Percentiles rank a stretch among this genome's conserved stretches.
These are phyloP conservation scores for Sycobia sp. DNA, from an alignment of 1,140 invertebrate genomes.

Conservation along the genomic window DNA sequence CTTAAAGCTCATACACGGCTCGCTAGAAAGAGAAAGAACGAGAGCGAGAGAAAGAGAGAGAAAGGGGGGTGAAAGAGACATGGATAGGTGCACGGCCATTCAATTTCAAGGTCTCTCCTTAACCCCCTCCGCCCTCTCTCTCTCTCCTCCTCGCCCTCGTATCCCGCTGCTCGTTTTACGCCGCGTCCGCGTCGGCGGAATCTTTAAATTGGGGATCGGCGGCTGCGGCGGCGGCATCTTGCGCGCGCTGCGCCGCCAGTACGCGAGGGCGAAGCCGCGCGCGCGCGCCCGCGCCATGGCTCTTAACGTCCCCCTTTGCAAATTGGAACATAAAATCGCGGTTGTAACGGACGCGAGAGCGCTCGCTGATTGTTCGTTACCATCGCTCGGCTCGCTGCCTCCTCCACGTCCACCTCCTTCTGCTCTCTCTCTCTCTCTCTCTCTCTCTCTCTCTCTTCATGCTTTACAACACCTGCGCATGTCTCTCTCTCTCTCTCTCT, in stretches of 20 bases:
- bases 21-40: no score
- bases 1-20: no score
- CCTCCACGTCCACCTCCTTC: background rate
- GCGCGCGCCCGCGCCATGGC: background rate
- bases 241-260: constrained; percentile 27
- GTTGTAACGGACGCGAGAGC: constrained; percentile 8
- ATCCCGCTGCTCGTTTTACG: constrained; percentile 26
- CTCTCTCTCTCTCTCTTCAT: constrained; percentile 1
- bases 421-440: background rate
- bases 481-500: no score
- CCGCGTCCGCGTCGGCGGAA: constrained; percentile 33
- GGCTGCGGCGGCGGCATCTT: constrained; percentile 4
- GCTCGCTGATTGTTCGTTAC: constrained; percentile 31
- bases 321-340: constrained; percentile 35
- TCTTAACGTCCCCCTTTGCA: constrained; percentile 29
- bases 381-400: background rate
- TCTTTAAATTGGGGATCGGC: constrained; percentile 33
- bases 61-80: background rate
- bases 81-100: constrained; percentile 10
- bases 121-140: background rate
- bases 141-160: background rate
- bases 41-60: no score
- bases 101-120: constrained; percentile 26
- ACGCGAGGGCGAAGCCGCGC: constrained; percentile 24
- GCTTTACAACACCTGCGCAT: no score